A percentile compares a stretch with the other conserved stretches of the same genome.
These are phyloP conservation scores for Rhogogaster chlorosoma DNA, from an alignment of 2,888 invertebrate species.

Conservation along the genomic window DNA sequence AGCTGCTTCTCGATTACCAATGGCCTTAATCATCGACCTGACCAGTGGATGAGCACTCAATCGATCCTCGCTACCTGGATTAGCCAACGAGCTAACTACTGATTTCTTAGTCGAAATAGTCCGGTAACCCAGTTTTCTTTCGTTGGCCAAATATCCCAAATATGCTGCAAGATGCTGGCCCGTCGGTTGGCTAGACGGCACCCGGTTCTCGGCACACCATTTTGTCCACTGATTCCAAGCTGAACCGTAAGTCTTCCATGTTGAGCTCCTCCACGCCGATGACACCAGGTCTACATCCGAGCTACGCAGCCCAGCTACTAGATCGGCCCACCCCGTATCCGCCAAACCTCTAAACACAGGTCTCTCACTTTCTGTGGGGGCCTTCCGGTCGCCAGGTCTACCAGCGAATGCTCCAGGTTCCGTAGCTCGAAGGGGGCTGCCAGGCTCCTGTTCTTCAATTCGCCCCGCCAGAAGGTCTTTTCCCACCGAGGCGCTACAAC, in stretches of 20 bases:
- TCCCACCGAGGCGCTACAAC: conserved; percentile 64
- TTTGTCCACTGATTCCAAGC: conserved; percentile 40
- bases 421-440: conserved; percentile 66
- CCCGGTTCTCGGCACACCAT: conserved; percentile 1
- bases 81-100: conserved; percentile 21
- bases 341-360: conserved; percentile 60
- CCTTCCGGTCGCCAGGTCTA: conserved; percentile 71
- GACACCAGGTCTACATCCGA: not conserved
- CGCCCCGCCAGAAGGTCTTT: conserved; percentile 61
- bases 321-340: conserved; percentile 48
- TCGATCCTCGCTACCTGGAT: not conserved
- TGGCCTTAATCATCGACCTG: conserved; percentile 42
- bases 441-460: conserved; percentile 69
- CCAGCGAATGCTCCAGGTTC: conserved; percentile 60
- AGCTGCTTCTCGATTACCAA: not conserved
- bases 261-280: conserved; percentile 43
- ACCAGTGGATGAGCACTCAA: conserved; percentile 43
- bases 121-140: conserved; percentile 21
- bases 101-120: conserved; percentile 48
- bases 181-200: not conserved
- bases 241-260: conserved; percentile 47
- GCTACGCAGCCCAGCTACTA: not conserved
- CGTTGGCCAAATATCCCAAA: not conserved
- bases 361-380: conserved; percentile 73
- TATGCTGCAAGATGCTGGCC: conserved; percentile 37